phyloP scores from a whole-genome alignment of 2,888 invertebrate genomes.

The Noctua janthina region DNA sequence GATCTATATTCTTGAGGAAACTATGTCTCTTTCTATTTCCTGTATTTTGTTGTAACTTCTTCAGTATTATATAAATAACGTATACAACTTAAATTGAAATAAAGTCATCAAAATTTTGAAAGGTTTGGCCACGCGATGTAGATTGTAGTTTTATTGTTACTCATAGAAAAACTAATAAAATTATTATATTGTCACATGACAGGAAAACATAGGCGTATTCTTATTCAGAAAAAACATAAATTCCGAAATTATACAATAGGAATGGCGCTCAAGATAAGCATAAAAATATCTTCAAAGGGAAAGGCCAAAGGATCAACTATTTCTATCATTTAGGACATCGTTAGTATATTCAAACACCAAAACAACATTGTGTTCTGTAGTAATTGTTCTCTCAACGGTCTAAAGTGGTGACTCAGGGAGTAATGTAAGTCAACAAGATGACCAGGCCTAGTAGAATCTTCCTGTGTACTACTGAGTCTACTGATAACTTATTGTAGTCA shows the following conservation, averaged over 20 bases:
- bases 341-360: constrained; percentile 17
- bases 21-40: neutral
- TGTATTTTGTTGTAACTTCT: neutral
- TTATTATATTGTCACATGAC: neutral
- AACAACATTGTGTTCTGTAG: constrained; percentile 11
- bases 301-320: constrained; percentile 45
- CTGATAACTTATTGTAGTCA: neutral
- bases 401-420: neutral
- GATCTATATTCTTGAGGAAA: constrained; percentile 22
- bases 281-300: constrained; percentile 29
- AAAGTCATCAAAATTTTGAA: neutral
- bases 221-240: neutral
- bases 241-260: constrained; percentile 9
- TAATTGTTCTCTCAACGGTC: neutral
- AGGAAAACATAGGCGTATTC: constrained; percentile 13
- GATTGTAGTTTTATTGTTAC: neutral
- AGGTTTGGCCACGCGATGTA: neutral
- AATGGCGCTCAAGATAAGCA: constrained; percentile 10
- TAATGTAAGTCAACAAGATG: neutral
- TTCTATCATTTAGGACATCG: constrained; percentile 13
- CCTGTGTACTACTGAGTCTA: neutral
- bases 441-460: neutral
- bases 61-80: neutral
- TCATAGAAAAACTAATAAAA: neutral
- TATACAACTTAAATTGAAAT: neutral